Evolutionary conservation across 2,888 invertebrate species (phyloP).

Genomic region (Onthophagus sagittarius): DNA sequence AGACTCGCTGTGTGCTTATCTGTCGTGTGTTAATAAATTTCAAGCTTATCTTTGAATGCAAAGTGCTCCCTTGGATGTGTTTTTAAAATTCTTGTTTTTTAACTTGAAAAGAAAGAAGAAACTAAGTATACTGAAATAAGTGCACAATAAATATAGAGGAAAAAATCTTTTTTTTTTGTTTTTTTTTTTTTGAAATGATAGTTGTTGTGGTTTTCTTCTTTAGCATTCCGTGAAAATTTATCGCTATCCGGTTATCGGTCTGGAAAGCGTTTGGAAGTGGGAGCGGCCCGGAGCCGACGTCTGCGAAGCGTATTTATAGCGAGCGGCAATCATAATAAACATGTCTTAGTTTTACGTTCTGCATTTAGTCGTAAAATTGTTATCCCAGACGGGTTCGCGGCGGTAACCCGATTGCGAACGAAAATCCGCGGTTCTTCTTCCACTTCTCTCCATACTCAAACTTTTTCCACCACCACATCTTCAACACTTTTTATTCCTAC

Average conservation of each 20-base stretch:
- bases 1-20: background rate
- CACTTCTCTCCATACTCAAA: constrained; percentile 17
- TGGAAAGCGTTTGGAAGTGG: background rate
- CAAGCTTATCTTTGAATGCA: background rate
- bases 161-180: no score
- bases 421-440: constrained; percentile 18
- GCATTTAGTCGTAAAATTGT: constrained; percentile 38
- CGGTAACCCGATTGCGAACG: constrained; percentile 30
- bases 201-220: no score
- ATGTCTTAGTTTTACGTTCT: constrained; percentile 37
- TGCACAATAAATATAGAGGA: no score
- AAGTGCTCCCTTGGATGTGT: background rate
- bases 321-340: constrained; percentile 40
- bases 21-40: background rate
- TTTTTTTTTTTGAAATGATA: background rate
- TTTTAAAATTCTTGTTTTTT: background rate
- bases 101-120: background rate
- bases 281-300: background rate
- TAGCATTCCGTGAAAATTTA: background rate
- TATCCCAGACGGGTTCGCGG: constrained; percentile 28
- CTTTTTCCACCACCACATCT: constrained; percentile 12
- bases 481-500: constrained; percentile 18
- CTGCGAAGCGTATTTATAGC: constrained; percentile 35
- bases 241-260: constrained; percentile 3
- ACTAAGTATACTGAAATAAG: background rate